Evolutionary conservation across 2,797 vertebrate genomes (phyloP), one percentile per base, ranked within the genome.

Genomic region (Chrysocyon brachyurus): DNA sequence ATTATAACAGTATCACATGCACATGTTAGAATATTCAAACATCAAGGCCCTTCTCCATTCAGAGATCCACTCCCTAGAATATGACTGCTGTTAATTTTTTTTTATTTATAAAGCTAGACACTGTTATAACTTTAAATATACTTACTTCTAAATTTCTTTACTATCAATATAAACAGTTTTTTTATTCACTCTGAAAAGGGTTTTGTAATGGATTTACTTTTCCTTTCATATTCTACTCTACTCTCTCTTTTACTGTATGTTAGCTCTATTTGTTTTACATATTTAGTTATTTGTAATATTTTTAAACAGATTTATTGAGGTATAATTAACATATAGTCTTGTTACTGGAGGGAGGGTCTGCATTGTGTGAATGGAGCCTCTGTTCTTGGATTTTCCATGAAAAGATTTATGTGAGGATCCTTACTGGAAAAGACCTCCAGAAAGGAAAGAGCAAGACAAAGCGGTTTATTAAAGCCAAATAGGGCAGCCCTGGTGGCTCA

Each of bases 11-110:
- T 63, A 70, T 79, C 5, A 52, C 2, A 78, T 46, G 15, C 15
- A 66, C 31, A 21, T 68, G 61, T 77, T 94, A 97, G 66, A 88
- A 68, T 93, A 84, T 63, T 79, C 52, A 75, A 78, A 90, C 36
- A 40, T 72, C 36, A 72, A 72, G 70, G 11, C 70, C 19, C 40
- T 26, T 3, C 14, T 28, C 40, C 40, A 46, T 68, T 49, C 24
- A 61, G 31, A 91, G 22, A 63, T 72, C 11, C 19, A 56, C 2
- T 54, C 2, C 3, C 15, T 93, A 40, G 46, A 36, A 52, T 33
- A 90, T 46, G 40, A 19, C 16, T 66, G 22, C 28, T 90, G 12
- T 49, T 77, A 68, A 87, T 40, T 86, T 82, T 7, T 7, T 92
- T 9, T 54, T 33, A 31, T 94, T 77, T 96, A 21, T 24, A 0